phyloP scores from a whole-genome alignment of 2,888 invertebrate genomes.

The Drosophila conformis region DNA sequence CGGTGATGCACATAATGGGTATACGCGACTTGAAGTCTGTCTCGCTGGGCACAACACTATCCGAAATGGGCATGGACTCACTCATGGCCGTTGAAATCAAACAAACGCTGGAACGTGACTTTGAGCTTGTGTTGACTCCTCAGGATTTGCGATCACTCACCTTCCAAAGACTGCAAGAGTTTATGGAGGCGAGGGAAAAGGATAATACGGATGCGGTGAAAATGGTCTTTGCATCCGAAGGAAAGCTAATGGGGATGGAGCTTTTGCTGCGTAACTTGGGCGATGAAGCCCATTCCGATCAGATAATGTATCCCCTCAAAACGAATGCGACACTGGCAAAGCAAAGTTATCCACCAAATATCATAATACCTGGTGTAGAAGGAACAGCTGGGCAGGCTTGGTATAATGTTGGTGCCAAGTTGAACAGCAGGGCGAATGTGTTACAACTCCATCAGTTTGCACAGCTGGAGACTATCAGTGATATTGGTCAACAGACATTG shows the following conservation, averaged over 20 bases:
- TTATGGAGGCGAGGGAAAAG: conserved; percentile 70
- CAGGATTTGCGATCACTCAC: conserved; percentile 94
- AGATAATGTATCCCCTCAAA: conserved; percentile 86
- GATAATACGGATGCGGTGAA: conserved; percentile 78
- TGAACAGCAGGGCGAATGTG: conserved; percentile 73
- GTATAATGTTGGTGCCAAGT: conserved; percentile 77
- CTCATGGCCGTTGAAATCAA: no score
- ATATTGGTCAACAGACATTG: conserved; percentile 73
- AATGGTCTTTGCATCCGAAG: conserved; percentile 79
- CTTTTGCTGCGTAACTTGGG: conserved; percentile 88
- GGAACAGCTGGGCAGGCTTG: conserved; percentile 86
- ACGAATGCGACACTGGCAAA: conserved; percentile 80
- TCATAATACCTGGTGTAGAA: conserved; percentile 89
- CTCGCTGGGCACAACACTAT: no score
- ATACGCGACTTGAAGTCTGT: no score
- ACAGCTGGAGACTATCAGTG: conserved; percentile 66
- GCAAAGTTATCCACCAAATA: conserved; percentile 66
- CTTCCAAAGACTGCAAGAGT: conserved; percentile 86
- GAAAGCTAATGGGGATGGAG: conserved; percentile 85
- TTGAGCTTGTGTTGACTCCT: conserved; percentile 93
- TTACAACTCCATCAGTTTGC: conserved; percentile 81
- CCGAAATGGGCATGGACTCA: no score
- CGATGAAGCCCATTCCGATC: conserved; percentile 86
- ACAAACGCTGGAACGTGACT: conserved; percentile 95
- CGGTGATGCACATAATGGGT: no score